A percentile compares a stretch with the other conserved stretches of the same genome.
Evolutionary conservation across 2,888 invertebrate species (phyloP).

Genomic region (Philereme transversata): DNA sequence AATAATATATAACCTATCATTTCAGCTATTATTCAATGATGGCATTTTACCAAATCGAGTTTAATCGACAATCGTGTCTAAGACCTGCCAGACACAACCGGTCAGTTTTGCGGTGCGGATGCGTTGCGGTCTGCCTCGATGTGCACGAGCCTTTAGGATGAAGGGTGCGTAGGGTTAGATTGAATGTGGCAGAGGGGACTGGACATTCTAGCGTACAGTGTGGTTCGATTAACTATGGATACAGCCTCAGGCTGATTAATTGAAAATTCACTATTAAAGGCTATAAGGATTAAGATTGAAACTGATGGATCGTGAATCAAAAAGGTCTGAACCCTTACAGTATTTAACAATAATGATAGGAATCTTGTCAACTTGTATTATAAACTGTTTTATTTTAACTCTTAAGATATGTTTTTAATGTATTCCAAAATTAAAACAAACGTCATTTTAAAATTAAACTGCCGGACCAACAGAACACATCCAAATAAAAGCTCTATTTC

Average conservation of each 20-base stretch:
- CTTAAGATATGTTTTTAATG: too few relatives aligned
- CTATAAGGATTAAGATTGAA: constrained; percentile 15
- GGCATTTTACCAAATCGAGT: too few relatives aligned
- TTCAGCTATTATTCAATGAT: too few relatives aligned
- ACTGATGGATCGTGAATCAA: constrained; percentile 5
- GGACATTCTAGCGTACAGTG: constrained; percentile 31
- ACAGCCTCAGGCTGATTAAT: constrained; percentile 40
- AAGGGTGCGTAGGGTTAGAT: constrained; percentile 34
- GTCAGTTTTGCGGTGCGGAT: background rate
- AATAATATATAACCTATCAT: too few relatives aligned
- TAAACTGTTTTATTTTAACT: too few relatives aligned
- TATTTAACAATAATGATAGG: too few relatives aligned
- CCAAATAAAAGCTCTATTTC: background rate
- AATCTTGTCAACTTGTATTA: too few relatives aligned
- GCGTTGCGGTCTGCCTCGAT: constrained; percentile 1
- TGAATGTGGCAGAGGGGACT: constrained; percentile 33
- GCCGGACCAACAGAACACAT: background rate
- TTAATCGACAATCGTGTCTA: too few relatives aligned
- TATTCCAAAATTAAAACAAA: too few relatives aligned
- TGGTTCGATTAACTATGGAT: constrained; percentile 59
- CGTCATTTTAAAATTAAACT: too few relatives aligned
- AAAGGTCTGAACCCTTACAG: background rate
- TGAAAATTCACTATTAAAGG: constrained; percentile 37
- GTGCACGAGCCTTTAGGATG: constrained; percentile 7
- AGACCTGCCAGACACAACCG: too few relatives aligned